Evolutionary conservation across 2,888 invertebrate species (phyloP).

Genomic region (Lasius fuliginosus): DNA sequence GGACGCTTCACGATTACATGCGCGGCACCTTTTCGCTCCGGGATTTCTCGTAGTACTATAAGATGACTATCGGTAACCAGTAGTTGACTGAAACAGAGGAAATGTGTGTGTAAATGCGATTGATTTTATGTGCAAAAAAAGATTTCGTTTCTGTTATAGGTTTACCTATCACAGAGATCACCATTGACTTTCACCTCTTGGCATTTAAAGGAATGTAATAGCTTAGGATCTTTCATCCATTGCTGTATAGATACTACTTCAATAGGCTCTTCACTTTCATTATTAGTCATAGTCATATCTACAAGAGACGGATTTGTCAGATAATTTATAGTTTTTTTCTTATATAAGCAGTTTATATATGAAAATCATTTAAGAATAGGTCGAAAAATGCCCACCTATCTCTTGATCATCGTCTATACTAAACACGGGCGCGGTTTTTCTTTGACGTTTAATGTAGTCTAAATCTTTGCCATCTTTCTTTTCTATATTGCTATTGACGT

Average conservation of each 20-base stretch:
- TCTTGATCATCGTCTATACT: conserved; percentile 96
- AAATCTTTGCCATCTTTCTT: conserved; percentile 94
- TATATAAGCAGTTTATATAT: background rate
- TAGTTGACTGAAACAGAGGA: conserved; percentile 89
- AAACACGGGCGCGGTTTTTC: conserved; percentile 97
- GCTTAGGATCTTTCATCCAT: conserved; percentile 94
- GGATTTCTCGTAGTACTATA: conserved; percentile 93
- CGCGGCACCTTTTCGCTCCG: conserved; percentile 92
- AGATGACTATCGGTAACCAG: conserved; percentile 95
- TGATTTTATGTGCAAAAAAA: background rate
- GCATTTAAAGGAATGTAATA: conserved; percentile 95
- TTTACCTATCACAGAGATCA: conserved; percentile 92
- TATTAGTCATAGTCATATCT: conserved; percentile 85
- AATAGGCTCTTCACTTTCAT: conserved; percentile 89
- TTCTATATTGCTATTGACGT: conserved; percentile 89
- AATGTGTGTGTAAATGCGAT: background rate
- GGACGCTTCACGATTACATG: conserved; percentile 95
- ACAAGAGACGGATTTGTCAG: conserved; percentile 23
- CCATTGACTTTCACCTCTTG: conserved; percentile 97
- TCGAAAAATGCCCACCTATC: conserved; percentile 83
- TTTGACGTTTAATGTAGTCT: conserved; percentile 90
- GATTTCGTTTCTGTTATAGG: conserved; percentile 20
- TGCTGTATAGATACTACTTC: conserved; percentile 93
- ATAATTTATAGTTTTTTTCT: background rate
- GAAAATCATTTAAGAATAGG: background rate